Evolutionary conservation across 2,888 invertebrate genomes (phyloP), one percentile per base, ranked within the genome.

Genomic region (Hyposoter dolosus): DNA sequence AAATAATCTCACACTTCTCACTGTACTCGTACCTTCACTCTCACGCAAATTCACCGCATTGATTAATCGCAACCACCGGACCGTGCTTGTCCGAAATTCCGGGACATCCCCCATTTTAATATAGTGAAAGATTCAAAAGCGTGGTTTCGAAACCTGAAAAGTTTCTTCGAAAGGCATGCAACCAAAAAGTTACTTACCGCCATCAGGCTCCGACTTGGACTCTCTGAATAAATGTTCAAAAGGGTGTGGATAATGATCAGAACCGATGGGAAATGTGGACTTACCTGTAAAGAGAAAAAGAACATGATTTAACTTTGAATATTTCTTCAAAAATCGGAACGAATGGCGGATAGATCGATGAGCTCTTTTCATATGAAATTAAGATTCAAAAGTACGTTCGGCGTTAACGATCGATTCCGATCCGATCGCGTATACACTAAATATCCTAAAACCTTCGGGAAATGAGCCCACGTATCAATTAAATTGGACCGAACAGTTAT

Each of bases 261-360:
- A 43, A 5, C 23, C 43, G 15, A 28, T 43, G 35, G 45, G 15
- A 74, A 53, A 56, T 50, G 40, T 47, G 69, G 53, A 91, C 92
- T 92, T 90, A 92, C 92, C 92, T 92, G 88, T 84, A 92, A 90
- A 91, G 53, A 90, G 10, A 53, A 83, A 71, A 78, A 88, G 81
- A 87, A 74, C 53, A 47, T 45, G 23, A 47, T 12, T 10, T 9
- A 45, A 1, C 12, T 66, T 6, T 10, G 43, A 43, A 19, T 12
- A 43, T 66, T 43, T 40, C 3, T 19, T 66, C 4, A 19, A 43
- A n/a, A 53, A 53, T 53, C 19, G 19, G 53, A 3, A 53, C 9
- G 19, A 19, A 53, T 53, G 0, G 0, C 19, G 19, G 53, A 10
- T 19, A 9, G 19, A 19, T 40, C 40, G 40, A 19, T 9, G 19